Base-by-base conservation (phyloP, 2,888 invertebrate genomes). In the Aphidius colemani region DNA sequence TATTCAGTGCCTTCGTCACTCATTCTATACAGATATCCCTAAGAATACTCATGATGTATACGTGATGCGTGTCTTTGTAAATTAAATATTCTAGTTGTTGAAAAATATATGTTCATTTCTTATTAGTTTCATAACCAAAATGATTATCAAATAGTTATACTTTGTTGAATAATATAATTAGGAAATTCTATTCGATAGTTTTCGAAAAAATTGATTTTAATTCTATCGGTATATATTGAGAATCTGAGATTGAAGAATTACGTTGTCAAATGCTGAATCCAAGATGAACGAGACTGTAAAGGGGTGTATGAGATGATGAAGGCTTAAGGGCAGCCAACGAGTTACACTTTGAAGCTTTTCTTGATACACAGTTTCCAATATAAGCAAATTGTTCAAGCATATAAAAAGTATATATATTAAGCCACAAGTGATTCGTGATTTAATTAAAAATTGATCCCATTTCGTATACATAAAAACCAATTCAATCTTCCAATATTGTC, bases 381-480 rank as follows among this genome's bases (percentile, higher is more conserved):
- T 3, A 30, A 67, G 67, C 66, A 70, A 69, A 72, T 71, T 41
- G 75, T 71, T 73, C 74, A 75, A 73, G 74, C 74, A 75, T 75
- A 18, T 18, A 18, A 18, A 18, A 75, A 77, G 77, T 77, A 78
- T 77, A 77, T 79, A 79, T 77, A 77, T 78, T 79, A 72, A 77
- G 73, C 73, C 74, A 70, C 68, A 60, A 68, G 65, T 75, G 71
- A 78, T 75, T 74, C 75, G 62, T 62, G 73, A 66, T 78, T 78
- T 78, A 78, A 78, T 78, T 79, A 79, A 79, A 78, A 79, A 71
- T 79, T 79, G 74, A 78, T 78, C 77, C 74, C 69, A 69, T 69
- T 71, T 71, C 74, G 71, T 74, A 74, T 76, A 71, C 71, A 71
- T 66, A 66, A 73, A 18, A 75, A 72, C 69, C 75, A 73, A 74